Percentiles rank a stretch among this genome's conserved stretches.
These are phyloP conservation scores for Bellardia bayeri DNA, from an alignment of 2,888 invertebrate species.

Conservation along the genomic window DNA sequence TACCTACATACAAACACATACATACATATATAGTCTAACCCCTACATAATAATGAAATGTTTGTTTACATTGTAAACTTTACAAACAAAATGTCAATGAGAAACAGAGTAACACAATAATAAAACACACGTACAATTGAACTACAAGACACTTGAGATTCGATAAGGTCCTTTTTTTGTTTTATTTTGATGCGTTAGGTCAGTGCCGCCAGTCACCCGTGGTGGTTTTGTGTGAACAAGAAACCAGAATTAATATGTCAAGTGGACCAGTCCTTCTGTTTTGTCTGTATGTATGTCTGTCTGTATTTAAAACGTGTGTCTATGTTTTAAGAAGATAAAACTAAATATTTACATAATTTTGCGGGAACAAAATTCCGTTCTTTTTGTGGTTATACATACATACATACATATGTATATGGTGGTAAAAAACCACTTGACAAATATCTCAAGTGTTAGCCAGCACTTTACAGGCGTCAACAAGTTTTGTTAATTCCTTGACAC, in stretches of 20 bases:
- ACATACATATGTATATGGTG: too few species aligned
- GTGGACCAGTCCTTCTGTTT: slow-evolving; percentile 31
- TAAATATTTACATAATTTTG: slow-evolving; percentile 33
- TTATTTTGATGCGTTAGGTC: slow-evolving; percentile 33
- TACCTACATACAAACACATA: too few species aligned
- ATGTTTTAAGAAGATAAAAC: neutral
- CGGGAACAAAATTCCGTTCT: slow-evolving; percentile 41
- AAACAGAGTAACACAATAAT: neutral
- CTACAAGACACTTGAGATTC: slow-evolving; percentile 49
- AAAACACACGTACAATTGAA: neutral
- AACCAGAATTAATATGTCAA: slow-evolving; percentile 55
- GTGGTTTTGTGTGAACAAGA: slow-evolving; percentile 38
- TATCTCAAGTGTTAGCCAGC: slow-evolving; percentile 23
- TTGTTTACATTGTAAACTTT: too few species aligned
- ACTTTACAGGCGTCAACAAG: slow-evolving; percentile 52
- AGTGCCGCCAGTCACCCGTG: slow-evolving; percentile 67
- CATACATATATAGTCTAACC: too few species aligned
- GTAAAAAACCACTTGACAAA: slow-evolving; percentile 9
- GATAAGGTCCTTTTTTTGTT: slow-evolving; percentile 56
- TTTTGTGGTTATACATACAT: neutral
- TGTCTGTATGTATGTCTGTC: slow-evolving; percentile 31
- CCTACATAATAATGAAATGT: slow-evolving; percentile 12
- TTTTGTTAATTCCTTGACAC: neutral
- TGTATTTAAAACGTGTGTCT: neutral
- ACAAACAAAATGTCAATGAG: slow-evolving; percentile 37